phyloP scores from a whole-genome alignment of 2,113 vertebrate genomes.

The Pelvicachromis taeniatus region DNA sequence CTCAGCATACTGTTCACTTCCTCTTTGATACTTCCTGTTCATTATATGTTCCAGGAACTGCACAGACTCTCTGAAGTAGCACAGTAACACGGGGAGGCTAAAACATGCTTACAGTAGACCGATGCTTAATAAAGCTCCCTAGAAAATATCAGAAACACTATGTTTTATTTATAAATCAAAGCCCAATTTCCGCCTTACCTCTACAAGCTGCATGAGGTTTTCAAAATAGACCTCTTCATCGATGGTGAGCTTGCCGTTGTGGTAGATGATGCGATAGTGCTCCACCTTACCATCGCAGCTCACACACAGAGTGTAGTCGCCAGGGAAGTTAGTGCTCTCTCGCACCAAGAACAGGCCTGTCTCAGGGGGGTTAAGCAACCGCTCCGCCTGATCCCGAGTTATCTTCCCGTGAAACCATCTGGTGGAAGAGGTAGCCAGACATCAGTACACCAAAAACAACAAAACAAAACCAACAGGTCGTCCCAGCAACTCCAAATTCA shows the following conservation, averaged over 20 bases:
- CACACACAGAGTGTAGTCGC: conserved; percentile 96
- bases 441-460: neutral
- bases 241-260: conserved; percentile 89
- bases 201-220: conserved; percentile 97
- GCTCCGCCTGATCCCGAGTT: conserved; percentile 88
- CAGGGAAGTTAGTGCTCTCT: conserved; percentile 97
- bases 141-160: neutral
- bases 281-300: conserved; percentile 96
- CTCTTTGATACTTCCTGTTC: conserved; percentile 74
- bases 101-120: neutral
- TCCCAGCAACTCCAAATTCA: neutral
- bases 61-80: conserved; percentile 7
- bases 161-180: neutral
- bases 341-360: conserved; percentile 91
- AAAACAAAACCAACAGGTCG: neutral
- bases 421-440: neutral
- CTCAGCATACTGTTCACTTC: conserved; percentile 47
- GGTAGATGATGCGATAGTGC: conserved; percentile 96
- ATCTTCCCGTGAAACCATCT: conserved; percentile 99
- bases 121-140: neutral
- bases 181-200: conserved; percentile 72
- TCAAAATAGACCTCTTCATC: conserved; percentile 92
- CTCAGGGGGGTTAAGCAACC: conserved; percentile 84
- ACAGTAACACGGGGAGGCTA: neutral
- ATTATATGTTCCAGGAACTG: conserved; percentile 73